Base-by-base conservation (phyloP, 2,888 invertebrate genomes). In the Hedychridium roseum region DNA sequence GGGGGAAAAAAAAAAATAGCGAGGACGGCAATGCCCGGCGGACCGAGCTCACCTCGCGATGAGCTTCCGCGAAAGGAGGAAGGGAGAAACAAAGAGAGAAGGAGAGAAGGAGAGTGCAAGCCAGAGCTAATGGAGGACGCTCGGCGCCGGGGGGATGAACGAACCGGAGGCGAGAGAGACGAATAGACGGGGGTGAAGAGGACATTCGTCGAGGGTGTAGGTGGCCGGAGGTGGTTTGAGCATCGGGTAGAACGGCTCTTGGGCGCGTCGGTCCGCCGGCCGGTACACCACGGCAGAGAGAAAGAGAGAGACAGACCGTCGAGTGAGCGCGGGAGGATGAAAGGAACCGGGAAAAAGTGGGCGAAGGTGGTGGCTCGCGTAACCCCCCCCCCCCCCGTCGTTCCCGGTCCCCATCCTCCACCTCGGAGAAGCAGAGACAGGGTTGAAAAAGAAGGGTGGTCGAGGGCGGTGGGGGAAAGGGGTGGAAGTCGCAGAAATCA, bases 61-160 rank as follows among this genome's bases (percentile, higher is more conserved):
- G 59, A 63, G 62, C 63, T 63, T 63, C n/a, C 54, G 60, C 47
- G 43, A 54, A 46, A 28, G 31, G n/a, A 15, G 42, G 28, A 28
- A 26, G 21, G 30, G 43, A 39, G 32, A 43, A 34, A 32, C 17
- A 23, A 27, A 42, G 35, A 11, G 34, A 42, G 37, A 38, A n/a
- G n/a, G 35, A 21, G 27, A 40, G 44, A 43, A 28, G 42, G 38
- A 43, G 27, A 18, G 47, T 39, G 36, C 40, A 36, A 35, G 36
- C 30, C 41, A 20, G 32, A 47, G 39, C 43, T 38, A 36, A 16
- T 32, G 47, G 31, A 38, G 46, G 43, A 48, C 41, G 51, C 31
- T 43, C 31, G 42, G 30, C 36, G 42, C 37, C 14, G 26, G 17
- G 23, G 26, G 26, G n/a, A 37, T 26, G 15, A 18, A 35, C 2